phyloP scores from a whole-genome alignment of 2,888 invertebrate species.

The Hemistola chrysoprasaria region DNA sequence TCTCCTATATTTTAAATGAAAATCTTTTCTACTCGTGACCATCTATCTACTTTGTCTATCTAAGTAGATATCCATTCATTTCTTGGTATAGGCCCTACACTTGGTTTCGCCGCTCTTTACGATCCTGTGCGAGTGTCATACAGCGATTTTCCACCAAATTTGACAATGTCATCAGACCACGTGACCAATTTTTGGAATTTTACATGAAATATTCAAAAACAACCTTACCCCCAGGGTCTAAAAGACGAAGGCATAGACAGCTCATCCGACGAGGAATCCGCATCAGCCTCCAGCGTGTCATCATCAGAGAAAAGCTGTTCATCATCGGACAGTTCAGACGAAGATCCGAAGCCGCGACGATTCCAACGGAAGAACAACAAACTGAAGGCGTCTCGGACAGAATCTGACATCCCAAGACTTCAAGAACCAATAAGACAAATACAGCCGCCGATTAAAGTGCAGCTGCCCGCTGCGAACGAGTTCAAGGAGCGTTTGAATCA shows the following conservation, averaged over 20 bases:
- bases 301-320: conserved; percentile 77
- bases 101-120: too few species aligned
- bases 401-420: conserved; percentile 64
- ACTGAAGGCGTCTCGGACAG: conserved; percentile 69
- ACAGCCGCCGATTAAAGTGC: conserved; percentile 19
- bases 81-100: too few species aligned
- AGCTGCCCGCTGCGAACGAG: conserved; percentile 48
- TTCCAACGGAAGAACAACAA: conserved; percentile 72
- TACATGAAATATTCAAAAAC: too few species aligned
- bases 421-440: conserved; percentile 52
- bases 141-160: too few species aligned
- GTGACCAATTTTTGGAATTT: too few species aligned
- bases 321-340: conserved; percentile 73
- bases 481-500: conserved; percentile 54
- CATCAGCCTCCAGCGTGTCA: conserved; percentile 65
- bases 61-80: too few species aligned
- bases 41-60: too few species aligned
- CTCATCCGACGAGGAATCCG: conserved; percentile 76
- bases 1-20: too few species aligned
- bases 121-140: too few species aligned
- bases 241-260: conserved; percentile 81
- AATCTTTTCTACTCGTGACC: too few species aligned
- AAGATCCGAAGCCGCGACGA: conserved; percentile 60
- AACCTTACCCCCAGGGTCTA: conserved; percentile 59
- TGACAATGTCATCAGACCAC: too few species aligned